Conservation (phyloP, 2,888 invertebrate species). For the Synergus umbraculus region DNA sequence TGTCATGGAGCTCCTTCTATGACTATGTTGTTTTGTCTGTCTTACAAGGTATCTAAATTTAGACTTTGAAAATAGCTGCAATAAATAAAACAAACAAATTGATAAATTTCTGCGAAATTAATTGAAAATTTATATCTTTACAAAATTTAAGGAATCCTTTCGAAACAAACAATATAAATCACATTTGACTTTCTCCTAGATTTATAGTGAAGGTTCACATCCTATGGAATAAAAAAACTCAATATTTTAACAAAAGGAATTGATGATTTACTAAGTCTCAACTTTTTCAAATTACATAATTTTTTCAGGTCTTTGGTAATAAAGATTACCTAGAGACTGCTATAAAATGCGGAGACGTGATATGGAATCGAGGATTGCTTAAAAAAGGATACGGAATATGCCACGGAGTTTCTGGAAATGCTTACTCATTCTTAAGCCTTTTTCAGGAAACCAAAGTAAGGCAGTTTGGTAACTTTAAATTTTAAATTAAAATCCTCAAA, state of each 20-base stretch:
- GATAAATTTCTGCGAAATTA: neutral
- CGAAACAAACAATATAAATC: too few species aligned
- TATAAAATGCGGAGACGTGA: slow-evolving; percentile 84
- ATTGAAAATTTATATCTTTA: neutral
- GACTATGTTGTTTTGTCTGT: slow-evolving; percentile 84
- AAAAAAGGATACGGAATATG: slow-evolving; percentile 92
- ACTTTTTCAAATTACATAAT: neutral
- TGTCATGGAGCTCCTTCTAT: slow-evolving; percentile 96
- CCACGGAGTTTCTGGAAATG: slow-evolving; percentile 93
- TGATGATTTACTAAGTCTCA: neutral
- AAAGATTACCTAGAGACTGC: slow-evolving; percentile 85
- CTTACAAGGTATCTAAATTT: slow-evolving; percentile 81
- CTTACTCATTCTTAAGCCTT: slow-evolving; percentile 88
- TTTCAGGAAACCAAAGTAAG: slow-evolving; percentile 86
- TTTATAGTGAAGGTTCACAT: too few species aligned
- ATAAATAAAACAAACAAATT: neutral
- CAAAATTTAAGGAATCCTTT: neutral
- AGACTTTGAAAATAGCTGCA: neutral
- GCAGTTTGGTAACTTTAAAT: slow-evolving; percentile 31
- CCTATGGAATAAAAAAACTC: neutral
- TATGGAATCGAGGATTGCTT: slow-evolving; percentile 89
- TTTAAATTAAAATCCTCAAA: too few species aligned
- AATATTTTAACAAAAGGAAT: neutral
- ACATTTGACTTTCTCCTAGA: too few species aligned
- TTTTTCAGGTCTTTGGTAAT: slow-evolving; percentile 83